Conservation (phyloP, 2,888 invertebrate species). For the Tiliacea aurago region DNA sequence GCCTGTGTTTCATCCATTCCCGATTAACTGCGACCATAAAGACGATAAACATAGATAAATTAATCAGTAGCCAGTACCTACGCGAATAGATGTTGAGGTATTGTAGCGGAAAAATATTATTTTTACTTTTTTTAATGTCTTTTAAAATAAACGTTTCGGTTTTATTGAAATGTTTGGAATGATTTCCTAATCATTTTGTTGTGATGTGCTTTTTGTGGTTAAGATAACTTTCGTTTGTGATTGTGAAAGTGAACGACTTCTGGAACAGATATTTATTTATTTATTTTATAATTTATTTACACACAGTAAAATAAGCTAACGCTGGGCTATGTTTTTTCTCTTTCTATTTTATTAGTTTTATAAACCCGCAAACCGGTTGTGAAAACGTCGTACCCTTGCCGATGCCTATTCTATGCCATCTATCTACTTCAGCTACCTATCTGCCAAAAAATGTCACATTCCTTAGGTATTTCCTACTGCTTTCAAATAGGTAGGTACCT, state of each 20-base stretch:
- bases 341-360: background rate
- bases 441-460: background rate
- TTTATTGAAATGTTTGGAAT: constrained; percentile 56
- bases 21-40: constrained; percentile 78
- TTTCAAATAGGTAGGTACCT: background rate
- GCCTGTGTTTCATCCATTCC: constrained; percentile 84
- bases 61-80: constrained; percentile 76
- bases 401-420: background rate
- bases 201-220: constrained; percentile 35
- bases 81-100: constrained; percentile 68
- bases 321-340: background rate
- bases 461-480: background rate
- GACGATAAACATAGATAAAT: constrained; percentile 87
- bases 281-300: no score
- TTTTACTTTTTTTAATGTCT: constrained; percentile 55
- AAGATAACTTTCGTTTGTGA: constrained; percentile 38
- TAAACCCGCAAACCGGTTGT: background rate
- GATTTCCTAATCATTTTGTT: constrained; percentile 60
- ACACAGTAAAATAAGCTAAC: no score
- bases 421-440: background rate
- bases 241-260: constrained; percentile 5
- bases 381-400: background rate
- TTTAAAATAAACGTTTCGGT: constrained; percentile 49
- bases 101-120: constrained; percentile 68
- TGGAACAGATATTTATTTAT: background rate